These are phyloP conservation scores for Dermatophagoides farinae DNA, from an alignment of 1,140 invertebrate genomes.

Conservation along the genomic window DNA sequence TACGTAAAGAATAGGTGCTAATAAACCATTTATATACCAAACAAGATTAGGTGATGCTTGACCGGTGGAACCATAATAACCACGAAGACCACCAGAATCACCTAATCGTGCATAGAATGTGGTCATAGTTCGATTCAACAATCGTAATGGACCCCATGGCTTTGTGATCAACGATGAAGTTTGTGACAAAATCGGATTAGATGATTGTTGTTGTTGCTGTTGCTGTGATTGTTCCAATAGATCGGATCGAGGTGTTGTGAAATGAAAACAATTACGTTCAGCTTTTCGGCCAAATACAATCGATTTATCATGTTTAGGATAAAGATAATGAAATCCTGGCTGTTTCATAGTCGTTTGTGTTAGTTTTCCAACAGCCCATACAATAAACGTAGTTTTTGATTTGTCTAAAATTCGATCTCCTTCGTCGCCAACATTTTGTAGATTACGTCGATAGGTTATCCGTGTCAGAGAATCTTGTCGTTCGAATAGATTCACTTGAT, in stretches of 20 bases:
- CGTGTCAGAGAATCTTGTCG: slow-evolving; percentile 55
- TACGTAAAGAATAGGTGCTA: slow-evolving; percentile 66
- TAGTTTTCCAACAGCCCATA: slow-evolving; percentile 65
- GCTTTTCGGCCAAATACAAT: slow-evolving; percentile 39
- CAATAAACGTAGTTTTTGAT: slow-evolving; percentile 41
- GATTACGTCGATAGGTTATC: slow-evolving; percentile 48
- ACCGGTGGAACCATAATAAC: slow-evolving; percentile 57
- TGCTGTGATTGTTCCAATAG: background rate
- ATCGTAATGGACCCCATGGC: slow-evolving; percentile 50
- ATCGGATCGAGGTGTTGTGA: slow-evolving; percentile 16
- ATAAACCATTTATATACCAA: slow-evolving; percentile 70
- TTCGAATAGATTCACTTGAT: slow-evolving; percentile 43
- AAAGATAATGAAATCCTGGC: slow-evolving; percentile 60
- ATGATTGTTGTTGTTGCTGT: background rate
- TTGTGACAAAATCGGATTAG: background rate
- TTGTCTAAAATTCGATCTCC: slow-evolving; percentile 52
- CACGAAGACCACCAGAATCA: slow-evolving; percentile 49
- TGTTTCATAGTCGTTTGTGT: slow-evolving; percentile 55
- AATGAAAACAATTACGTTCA: slow-evolving; percentile 23
- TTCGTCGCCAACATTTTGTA: slow-evolving; percentile 39
- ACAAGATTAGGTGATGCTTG: slow-evolving; percentile 66
- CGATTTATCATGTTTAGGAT: slow-evolving; percentile 43
- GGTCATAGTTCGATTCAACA: slow-evolving; percentile 52
- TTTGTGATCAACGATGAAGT: slow-evolving; percentile 22
- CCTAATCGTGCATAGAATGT: slow-evolving; percentile 54